A percentile compares a stretch with the other conserved stretches of the same genome.
These are phyloP conservation scores for Sparidentex hasta DNA, from an alignment of 2,797 vertebrate species.

Conservation along the genomic window DNA sequence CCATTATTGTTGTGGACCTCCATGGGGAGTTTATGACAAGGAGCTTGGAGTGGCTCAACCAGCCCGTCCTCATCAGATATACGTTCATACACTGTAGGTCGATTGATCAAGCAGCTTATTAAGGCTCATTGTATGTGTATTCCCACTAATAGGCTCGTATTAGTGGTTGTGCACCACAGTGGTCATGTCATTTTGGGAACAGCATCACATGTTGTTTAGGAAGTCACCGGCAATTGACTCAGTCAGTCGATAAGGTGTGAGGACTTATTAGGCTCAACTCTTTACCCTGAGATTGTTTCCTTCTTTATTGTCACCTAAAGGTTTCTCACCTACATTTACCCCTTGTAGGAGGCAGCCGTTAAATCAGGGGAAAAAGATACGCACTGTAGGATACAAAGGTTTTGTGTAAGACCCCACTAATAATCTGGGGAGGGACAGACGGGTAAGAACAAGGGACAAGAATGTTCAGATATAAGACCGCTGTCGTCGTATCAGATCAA, in stretches of 20 bases:
- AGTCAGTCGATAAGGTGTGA: no score
- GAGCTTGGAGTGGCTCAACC: not conserved
- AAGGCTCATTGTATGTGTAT: no score
- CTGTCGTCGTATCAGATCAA: constrained; percentile 31
- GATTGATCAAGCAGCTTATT: no score
- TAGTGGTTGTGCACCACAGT: no score
- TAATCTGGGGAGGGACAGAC: constrained; percentile 1
- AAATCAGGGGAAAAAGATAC: not conserved
- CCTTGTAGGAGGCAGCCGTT: not conserved
- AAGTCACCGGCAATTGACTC: no score
- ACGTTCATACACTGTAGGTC: no score
- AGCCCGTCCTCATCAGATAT: no score
- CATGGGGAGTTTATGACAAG: not conserved
- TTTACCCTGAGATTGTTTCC: no score
- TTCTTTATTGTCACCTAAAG: not conserved
- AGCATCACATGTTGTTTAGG: no score
- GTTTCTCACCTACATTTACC: not conserved
- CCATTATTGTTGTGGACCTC: no score
- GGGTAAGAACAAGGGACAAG: constrained; percentile 14
- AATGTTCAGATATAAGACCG: constrained; percentile 28
- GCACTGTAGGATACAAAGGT: not conserved
- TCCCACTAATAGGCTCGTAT: no score
- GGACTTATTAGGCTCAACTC: not conserved
- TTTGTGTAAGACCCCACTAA: not conserved
- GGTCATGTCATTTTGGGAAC: no score